Evolutionary conservation across 2,113 vertebrate genomes (phyloP).

Genomic region (Rhinoptilus africanus): DNA sequence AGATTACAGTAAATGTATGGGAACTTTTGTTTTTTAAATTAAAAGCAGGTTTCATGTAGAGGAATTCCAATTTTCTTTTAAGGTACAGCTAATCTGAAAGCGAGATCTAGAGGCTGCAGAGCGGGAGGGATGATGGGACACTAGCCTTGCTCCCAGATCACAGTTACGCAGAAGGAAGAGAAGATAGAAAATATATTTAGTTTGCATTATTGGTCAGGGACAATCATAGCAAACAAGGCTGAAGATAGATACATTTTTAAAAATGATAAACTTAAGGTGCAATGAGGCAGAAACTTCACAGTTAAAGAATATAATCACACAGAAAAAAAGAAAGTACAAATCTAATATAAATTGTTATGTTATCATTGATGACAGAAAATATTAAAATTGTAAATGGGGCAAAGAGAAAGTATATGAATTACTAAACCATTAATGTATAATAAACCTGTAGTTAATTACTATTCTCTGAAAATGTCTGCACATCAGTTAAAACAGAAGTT

Average conservation of each 20-base stretch:
- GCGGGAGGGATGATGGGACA: background rate
- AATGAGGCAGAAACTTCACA: background rate
- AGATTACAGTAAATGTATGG: background rate
- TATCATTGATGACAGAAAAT: background rate
- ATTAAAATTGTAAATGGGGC: background rate
- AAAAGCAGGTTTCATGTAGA: background rate
- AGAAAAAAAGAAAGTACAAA: background rate
- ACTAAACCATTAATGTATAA: background rate
- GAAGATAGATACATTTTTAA: background rate
- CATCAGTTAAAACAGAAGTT: background rate
- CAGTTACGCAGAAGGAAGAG: background rate
- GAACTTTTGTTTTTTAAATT: background rate
- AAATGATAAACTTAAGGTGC: background rate
- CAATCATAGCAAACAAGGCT: background rate
- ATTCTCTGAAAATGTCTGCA: background rate
- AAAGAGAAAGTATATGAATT: background rate
- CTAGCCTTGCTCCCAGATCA: background rate
- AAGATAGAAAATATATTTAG: background rate
- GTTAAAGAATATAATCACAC: background rate
- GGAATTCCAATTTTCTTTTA: background rate
- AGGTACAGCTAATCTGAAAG: background rate
- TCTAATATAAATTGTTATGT: background rate
- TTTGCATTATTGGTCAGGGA: background rate
- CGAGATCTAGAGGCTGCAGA: background rate
- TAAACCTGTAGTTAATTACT: background rate